These are phyloP conservation scores for Lymantria dispar DNA, from an alignment of 2,888 invertebrate genomes.

Conservation along the genomic window DNA sequence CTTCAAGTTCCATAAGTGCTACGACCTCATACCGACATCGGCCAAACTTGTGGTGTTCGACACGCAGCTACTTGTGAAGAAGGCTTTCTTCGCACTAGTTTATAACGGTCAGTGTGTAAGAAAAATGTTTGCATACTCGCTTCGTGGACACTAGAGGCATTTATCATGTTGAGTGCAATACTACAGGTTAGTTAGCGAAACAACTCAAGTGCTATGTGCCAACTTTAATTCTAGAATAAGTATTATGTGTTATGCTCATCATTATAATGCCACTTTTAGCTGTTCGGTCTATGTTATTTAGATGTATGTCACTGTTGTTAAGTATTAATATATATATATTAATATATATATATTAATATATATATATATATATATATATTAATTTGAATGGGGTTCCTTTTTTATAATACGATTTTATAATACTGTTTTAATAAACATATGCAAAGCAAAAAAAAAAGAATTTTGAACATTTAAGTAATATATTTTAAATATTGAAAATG, in stretches of 20 bases:
- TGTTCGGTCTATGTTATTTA: constrained; percentile 5
- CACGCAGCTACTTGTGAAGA: constrained; percentile 98
- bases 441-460: no score
- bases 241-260: constrained; percentile 3
- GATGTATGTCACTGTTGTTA: neutral
- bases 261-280: constrained; percentile 12
- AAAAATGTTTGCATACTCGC: constrained; percentile 13
- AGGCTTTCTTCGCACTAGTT: constrained; percentile 99
- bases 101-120: constrained; percentile 90
- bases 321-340: neutral
- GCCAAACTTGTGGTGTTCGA: constrained; percentile 99
- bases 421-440: no score
- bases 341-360: neutral
- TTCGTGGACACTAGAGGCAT: constrained; percentile 6
- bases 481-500: no score
- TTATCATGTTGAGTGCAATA: constrained; percentile 15
- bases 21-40: constrained; percentile 99
- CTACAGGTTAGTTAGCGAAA: constrained; percentile 8
- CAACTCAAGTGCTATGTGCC: neutral
- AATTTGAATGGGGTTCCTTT: neutral
- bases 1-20: constrained; percentile 99
- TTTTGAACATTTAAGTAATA: no score
- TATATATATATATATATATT: neutral
- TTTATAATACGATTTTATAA: neutral
- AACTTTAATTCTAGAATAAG: neutral